phyloP scores from a whole-genome alignment of 2,888 invertebrate species.

The Notodonta dromedarius region DNA sequence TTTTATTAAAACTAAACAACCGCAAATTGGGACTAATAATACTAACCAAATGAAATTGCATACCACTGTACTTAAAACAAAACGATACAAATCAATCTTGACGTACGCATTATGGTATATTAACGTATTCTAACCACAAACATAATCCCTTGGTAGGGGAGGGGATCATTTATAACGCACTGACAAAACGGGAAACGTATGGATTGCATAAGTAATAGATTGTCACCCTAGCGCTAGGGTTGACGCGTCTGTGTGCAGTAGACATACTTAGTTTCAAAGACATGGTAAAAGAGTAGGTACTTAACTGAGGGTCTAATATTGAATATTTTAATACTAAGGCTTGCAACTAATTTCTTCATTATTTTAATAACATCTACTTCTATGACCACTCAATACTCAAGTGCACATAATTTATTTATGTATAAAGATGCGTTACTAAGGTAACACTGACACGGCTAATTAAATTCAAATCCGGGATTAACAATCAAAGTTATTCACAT shows the following conservation, averaged over 20 bases:
- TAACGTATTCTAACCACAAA: conserved; percentile 20
- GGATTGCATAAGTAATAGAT: conserved; percentile 31
- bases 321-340: too few species aligned
- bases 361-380: too few species aligned
- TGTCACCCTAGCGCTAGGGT: conserved; percentile 42
- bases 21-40: neutral
- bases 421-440: neutral
- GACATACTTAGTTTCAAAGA: neutral
- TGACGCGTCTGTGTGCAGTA: conserved; percentile 1
- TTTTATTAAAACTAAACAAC: neutral
- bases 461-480: conserved; percentile 46
- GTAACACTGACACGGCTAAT: conserved; percentile 24
- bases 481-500: conserved; percentile 23
- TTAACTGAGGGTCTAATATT: too few species aligned
- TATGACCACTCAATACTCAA: neutral
- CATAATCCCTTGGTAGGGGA: conserved; percentile 12
- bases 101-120: conserved; percentile 12
- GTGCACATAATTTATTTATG: neutral
- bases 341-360: too few species aligned
- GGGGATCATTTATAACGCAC: conserved; percentile 25
- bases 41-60: neutral
- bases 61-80: conserved; percentile 8
- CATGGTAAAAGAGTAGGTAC: too few species aligned
- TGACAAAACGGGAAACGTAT: conserved; percentile 37
- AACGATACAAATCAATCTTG: conserved; percentile 23